These are phyloP conservation scores for Drosophila tanythrix DNA, from an alignment of 2,888 invertebrate genomes.

Conservation along the genomic window DNA sequence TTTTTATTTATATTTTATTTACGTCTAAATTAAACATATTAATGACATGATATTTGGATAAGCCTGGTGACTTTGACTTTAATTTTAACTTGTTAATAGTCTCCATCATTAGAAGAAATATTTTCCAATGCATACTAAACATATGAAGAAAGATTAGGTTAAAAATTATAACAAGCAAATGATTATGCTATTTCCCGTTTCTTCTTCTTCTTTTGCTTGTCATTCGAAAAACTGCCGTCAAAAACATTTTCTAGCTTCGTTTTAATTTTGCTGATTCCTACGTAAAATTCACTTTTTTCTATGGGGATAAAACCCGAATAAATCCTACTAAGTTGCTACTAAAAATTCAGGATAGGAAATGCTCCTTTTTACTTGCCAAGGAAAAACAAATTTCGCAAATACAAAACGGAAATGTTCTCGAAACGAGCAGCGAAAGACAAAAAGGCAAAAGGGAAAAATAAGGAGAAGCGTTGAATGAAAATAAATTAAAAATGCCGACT, in stretches of 20 bases:
- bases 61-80: not conserved
- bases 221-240: not conserved
- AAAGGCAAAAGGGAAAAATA: conserved; percentile 41
- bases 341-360: conserved; percentile 51
- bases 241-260: no score
- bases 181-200: not conserved
- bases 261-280: not conserved
- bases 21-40: not conserved
- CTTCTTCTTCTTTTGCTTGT: not conserved
- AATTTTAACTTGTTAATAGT: no score
- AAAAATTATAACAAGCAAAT: not conserved
- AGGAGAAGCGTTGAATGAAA: conserved; percentile 46
- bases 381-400: conserved; percentile 68
- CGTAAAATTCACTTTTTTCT: not conserved
- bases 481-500: conserved; percentile 76
- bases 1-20: not conserved
- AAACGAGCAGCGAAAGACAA: conserved; percentile 8
- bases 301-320: conserved; percentile 17
- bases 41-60: not conserved
- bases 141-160: not conserved
- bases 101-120: no score
- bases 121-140: not conserved
- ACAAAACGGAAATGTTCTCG: conserved; percentile 72
- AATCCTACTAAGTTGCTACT: conserved; percentile 12
- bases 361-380: conserved; percentile 12